These are phyloP conservation scores for Lycaon pictus DNA, from an alignment of 2,113 vertebrate species.

Conservation along the genomic window DNA sequence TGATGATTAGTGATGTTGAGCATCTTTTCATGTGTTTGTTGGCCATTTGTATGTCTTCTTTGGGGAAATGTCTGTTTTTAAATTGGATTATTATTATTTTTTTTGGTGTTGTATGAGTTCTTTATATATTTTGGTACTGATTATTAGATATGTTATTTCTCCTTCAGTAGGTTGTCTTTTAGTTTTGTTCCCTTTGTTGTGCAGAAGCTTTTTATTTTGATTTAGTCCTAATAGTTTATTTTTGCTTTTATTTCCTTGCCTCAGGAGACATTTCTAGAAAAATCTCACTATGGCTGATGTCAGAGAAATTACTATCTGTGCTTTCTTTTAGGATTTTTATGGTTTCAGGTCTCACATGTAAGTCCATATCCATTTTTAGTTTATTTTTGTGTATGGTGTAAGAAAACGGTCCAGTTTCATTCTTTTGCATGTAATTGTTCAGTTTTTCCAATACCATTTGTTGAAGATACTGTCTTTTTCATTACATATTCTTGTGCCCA, in stretches of 20 bases:
- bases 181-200: neutral
- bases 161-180: neutral
- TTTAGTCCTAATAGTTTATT: neutral
- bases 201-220: neutral
- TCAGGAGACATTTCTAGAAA: neutral
- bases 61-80: neutral
- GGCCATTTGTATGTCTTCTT: neutral
- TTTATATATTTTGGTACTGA: neutral
- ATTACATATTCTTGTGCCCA: neutral
- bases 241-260: neutral
- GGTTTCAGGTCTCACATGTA: neutral
- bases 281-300: neutral
- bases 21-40: neutral
- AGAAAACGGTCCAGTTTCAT: neutral
- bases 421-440: neutral
- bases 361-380: neutral
- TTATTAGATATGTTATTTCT: neutral
- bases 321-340: neutral
- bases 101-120: neutral
- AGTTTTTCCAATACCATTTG: neutral
- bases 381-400: neutral
- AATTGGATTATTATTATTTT: neutral
- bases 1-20: neutral
- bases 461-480: neutral
- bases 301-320: neutral